A percentile compares a stretch with the other conserved stretches of the same genome.
phyloP scores from a whole-genome alignment of 2,888 invertebrate species.

The Meganola albula region DNA sequence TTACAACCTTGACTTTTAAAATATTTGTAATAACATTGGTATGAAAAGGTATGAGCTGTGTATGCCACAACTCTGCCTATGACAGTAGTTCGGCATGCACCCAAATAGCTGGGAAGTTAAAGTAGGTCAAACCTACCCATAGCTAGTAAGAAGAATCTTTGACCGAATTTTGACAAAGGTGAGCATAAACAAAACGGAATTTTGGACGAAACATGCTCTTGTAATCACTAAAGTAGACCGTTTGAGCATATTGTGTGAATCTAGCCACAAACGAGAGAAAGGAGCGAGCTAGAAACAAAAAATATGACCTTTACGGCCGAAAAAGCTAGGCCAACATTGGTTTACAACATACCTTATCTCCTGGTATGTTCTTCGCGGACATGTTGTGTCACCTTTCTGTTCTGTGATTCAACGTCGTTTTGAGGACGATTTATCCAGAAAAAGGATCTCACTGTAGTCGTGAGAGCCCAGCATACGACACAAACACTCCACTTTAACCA shows the following conservation, averaged over 20 bases:
- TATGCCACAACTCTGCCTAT: no score
- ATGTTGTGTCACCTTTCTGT: slow-evolving; percentile 76
- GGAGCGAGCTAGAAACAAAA: slow-evolving; percentile 57
- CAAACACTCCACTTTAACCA: slow-evolving; percentile 73
- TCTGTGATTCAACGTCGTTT: slow-evolving; percentile 68
- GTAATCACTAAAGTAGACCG: slow-evolving; percentile 10
- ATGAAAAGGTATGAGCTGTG: no score
- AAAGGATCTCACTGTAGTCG: slow-evolving; percentile 71
- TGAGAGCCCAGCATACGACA: slow-evolving; percentile 74
- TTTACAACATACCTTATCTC: slow-evolving; percentile 84
- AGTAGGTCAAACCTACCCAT: no score
- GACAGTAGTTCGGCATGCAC: no score
- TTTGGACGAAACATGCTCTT: no score
- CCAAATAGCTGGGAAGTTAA: no score
- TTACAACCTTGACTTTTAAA: no score
- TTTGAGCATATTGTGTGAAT: slow-evolving; percentile 19
- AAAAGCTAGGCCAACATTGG: slow-evolving; percentile 31
- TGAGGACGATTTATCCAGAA: slow-evolving; percentile 71
- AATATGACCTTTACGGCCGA: slow-evolving; percentile 53
- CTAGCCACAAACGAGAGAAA: slow-evolving; percentile 53
- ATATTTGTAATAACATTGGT: no score
- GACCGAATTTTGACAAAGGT: no score
- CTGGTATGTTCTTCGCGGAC: slow-evolving; percentile 89
- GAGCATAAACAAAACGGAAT: no score
- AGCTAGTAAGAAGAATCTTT: no score